Evolutionary conservation across 2,888 invertebrate genomes (phyloP).

Genomic region (Hypselothyrea guttata): DNA sequence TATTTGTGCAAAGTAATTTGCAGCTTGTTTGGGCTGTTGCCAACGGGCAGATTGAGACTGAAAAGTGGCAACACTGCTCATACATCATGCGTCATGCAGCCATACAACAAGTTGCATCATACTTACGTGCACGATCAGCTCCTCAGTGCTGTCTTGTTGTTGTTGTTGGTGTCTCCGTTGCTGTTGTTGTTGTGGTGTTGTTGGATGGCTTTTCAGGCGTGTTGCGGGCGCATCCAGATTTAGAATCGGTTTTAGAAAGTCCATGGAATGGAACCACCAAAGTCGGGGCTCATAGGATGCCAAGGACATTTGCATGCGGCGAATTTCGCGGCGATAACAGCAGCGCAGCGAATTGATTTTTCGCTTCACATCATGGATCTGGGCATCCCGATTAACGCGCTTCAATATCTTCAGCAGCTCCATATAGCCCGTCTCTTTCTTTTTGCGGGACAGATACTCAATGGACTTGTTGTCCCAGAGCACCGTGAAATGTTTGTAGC

Average conservation of each 20-base stretch:
- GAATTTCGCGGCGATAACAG: constrained; percentile 59
- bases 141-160: too few species aligned
- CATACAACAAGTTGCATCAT: too few species aligned
- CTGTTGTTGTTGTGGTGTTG: too few species aligned
- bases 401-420: constrained; percentile 50
- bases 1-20: too few species aligned
- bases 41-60: too few species aligned
- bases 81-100: too few species aligned
- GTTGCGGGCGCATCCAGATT: constrained; percentile 29
- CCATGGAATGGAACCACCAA: constrained; percentile 63
- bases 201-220: too few species aligned
- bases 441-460: constrained; percentile 51
- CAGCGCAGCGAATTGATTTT: constrained; percentile 63
- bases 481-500: constrained; percentile 50
- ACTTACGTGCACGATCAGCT: too few species aligned
- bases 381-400: constrained; percentile 49
- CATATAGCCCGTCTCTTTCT: constrained; percentile 52
- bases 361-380: constrained; percentile 54
- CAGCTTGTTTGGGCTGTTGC: too few species aligned
- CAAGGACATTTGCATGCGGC: constrained; percentile 45
- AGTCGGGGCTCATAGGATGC: constrained; percentile 52
- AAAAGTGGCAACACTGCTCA: not conserved
- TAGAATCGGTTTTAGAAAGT: constrained; percentile 57
- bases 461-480: constrained; percentile 49
- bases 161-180: too few species aligned